Evolutionary conservation across 2,113 vertebrate genomes (phyloP).

Genomic region (Cephalopterus ornatus): DNA sequence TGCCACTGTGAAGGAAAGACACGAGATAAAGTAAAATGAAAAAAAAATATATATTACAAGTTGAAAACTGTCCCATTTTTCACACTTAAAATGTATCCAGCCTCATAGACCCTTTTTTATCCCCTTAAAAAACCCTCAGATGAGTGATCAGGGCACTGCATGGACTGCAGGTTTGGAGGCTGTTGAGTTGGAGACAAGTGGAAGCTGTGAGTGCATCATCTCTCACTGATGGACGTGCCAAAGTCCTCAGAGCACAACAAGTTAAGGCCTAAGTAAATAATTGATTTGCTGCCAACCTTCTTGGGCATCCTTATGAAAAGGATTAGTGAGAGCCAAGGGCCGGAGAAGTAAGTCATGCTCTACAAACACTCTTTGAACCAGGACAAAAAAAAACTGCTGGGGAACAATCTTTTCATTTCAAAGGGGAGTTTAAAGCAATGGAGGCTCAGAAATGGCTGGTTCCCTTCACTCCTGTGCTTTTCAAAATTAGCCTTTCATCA

Average conservation of each 20-base stretch:
- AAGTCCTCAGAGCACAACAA: slow-evolving; percentile 41
- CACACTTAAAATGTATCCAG: neutral
- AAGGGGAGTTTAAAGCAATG: neutral
- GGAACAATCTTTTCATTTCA: neutral
- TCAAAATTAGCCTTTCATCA: neutral
- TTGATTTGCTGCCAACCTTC: slow-evolving; percentile 57
- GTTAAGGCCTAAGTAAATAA: slow-evolving; percentile 40
- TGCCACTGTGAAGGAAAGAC: neutral
- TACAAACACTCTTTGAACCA: neutral
- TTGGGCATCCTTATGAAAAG: neutral
- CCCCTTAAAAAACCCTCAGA: neutral
- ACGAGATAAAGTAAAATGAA: neutral
- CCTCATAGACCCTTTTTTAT: neutral
- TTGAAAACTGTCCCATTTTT: neutral
- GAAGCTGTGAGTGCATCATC: neutral
- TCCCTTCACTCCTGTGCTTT: neutral
- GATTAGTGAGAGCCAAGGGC: neutral
- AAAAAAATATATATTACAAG: neutral
- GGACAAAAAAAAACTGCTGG: neutral
- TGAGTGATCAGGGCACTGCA: neutral
- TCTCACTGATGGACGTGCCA: slow-evolving; percentile 18
- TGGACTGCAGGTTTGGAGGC: neutral
- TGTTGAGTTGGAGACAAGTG: neutral
- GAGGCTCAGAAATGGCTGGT: neutral
- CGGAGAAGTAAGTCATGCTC: neutral